Evolutionary conservation across 2,888 invertebrate genomes (phyloP).

Genomic region (Agonum fuliginosum): DNA sequence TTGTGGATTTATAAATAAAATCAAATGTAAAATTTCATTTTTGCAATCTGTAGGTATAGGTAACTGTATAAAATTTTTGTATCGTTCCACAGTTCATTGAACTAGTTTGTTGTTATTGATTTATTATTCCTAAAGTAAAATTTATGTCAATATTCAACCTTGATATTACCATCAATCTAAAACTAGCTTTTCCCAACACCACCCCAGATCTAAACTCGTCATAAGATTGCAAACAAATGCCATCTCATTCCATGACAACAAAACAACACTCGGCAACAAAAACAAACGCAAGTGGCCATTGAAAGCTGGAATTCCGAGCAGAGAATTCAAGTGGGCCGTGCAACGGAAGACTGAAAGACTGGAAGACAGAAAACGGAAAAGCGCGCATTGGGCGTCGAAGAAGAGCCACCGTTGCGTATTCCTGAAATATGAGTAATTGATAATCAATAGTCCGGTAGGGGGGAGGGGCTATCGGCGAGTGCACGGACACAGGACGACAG

Average conservation of each 20-base stretch:
- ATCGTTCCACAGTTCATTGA: not conserved
- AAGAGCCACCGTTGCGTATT: slow-evolving; percentile 61
- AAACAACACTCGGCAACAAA: slow-evolving; percentile 15
- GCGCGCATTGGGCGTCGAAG: slow-evolving; percentile 34
- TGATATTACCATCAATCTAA: slow-evolving; percentile 2
- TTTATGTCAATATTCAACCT: not conserved
- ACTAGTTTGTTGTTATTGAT: slow-evolving; percentile 2
- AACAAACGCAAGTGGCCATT: slow-evolving; percentile 10
- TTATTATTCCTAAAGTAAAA: not conserved
- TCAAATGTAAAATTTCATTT: no score
- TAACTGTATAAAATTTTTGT: no score
- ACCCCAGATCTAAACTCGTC: no score
- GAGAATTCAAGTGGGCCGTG: slow-evolving; percentile 42
- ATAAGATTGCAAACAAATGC: slow-evolving; percentile 15
- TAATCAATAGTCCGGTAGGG: slow-evolving; percentile 68
- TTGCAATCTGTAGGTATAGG: no score
- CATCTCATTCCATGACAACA: slow-evolving; percentile 12
- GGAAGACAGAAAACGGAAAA: not conserved
- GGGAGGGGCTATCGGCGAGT: slow-evolving; percentile 26
- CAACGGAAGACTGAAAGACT: not conserved
- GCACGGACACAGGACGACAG: slow-evolving; percentile 44
- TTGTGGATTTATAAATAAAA: no score
- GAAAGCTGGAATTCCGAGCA: slow-evolving; percentile 5
- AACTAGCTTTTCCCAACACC: no score
- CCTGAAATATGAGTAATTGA: slow-evolving; percentile 71